Evolutionary conservation across 2,797 vertebrate species (phyloP).

Genomic region (Nannoperca australis): DNA sequence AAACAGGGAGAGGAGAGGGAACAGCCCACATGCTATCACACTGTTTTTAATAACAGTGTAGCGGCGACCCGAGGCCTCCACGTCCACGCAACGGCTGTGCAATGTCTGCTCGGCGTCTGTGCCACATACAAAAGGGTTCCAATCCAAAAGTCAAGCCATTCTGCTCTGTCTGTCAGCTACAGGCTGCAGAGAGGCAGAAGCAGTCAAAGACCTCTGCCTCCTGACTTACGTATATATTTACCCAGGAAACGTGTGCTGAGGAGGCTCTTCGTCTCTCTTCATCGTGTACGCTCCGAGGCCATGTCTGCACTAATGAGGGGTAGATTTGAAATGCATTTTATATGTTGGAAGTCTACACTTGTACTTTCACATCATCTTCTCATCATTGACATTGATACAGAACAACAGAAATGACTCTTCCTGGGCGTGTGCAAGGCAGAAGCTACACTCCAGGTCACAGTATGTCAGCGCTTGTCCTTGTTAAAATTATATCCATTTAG

Average conservation of each 20-base stretch:
- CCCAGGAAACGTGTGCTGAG: constrained; percentile 5
- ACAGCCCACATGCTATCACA: constrained; percentile 88
- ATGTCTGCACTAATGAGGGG: background rate
- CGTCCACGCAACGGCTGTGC: constrained; percentile 90
- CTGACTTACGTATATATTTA: constrained; percentile 6
- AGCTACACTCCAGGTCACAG: background rate
- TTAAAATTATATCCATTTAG: constrained; percentile 20
- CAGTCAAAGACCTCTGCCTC: constrained; percentile 60
- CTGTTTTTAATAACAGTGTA: constrained; percentile 87
- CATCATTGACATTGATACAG: background rate
- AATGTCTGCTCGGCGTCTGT: constrained; percentile 86
- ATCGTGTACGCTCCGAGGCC: background rate
- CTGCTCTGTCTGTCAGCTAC: constrained; percentile 79
- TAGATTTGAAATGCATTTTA: background rate
- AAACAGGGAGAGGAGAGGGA: constrained; percentile 74
- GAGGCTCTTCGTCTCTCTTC: background rate
- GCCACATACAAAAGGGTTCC: constrained; percentile 76
- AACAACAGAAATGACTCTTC: background rate
- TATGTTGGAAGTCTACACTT: background rate
- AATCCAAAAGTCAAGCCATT: constrained; percentile 79
- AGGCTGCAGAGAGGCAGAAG: constrained; percentile 63
- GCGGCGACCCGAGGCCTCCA: constrained; percentile 85
- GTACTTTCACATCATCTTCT: background rate
- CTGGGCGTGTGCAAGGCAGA: background rate
- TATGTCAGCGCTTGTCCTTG: constrained; percentile 5